A percentile compares a stretch with the other conserved stretches of the same genome.
Conservation (phyloP, 1,140 invertebrate genomes). For the Psix sp. region DNA sequence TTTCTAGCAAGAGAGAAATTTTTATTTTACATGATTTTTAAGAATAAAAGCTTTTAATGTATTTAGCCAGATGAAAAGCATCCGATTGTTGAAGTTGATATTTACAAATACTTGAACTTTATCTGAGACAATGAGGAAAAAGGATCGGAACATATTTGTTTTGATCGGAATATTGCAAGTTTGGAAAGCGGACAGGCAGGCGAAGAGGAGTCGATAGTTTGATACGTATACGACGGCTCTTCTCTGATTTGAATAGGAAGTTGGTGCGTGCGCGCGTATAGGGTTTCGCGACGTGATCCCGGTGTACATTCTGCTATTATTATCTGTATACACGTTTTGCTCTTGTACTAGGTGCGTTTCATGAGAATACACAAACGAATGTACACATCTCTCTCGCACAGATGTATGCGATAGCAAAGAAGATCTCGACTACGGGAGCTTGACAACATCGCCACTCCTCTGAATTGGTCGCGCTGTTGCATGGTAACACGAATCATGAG, state of each 20-base stretch:
- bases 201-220: constrained; percentile 37
- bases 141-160: constrained; percentile 21
- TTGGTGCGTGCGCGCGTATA: constrained; percentile 34
- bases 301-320: constrained; percentile 47
- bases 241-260: constrained; percentile 47
- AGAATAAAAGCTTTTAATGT: too few relatives aligned
- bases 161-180: constrained; percentile 39
- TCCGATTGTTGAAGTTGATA: too few relatives aligned
- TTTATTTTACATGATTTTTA: too few relatives aligned
- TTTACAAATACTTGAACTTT: too few relatives aligned
- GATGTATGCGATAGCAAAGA: not conserved
- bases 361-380: constrained; percentile 27
- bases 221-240: constrained; percentile 20
- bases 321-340: constrained; percentile 41
- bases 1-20: too few relatives aligned
- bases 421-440: constrained; percentile 11
- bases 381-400: not conserved
- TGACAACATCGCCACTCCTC: constrained; percentile 11
- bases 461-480: constrained; percentile 44
- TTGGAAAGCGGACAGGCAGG: constrained; percentile 14
- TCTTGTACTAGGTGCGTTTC: constrained; percentile 15
- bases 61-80: too few relatives aligned
- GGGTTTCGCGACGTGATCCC: constrained; percentile 46
- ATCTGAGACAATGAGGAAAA: constrained; percentile 11
- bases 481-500: constrained; percentile 44